A percentile compares a stretch with the other conserved stretches of the same genome.
phyloP scores from a whole-genome alignment of 2,113 vertebrate genomes.

The Naja naja region DNA sequence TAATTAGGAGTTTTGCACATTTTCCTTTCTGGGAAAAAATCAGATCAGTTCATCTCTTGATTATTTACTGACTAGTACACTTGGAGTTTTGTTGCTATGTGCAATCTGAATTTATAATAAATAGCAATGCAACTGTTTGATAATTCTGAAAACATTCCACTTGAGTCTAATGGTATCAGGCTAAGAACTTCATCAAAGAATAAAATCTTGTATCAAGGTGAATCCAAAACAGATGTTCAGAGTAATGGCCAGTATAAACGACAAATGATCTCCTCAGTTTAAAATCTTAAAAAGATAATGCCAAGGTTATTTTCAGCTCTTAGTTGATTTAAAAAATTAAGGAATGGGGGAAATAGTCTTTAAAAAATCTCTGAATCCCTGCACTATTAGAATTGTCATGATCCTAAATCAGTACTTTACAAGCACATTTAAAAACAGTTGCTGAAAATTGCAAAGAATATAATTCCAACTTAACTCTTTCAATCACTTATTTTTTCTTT shows the following conservation, averaged over 20 bases:
- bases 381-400: slow-evolving; percentile 36
- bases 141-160: neutral
- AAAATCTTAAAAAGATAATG: slow-evolving; percentile 51
- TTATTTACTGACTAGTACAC: neutral
- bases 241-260: slow-evolving; percentile 22
- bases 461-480: neutral
- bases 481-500: slow-evolving; percentile 1
- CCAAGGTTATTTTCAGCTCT: slow-evolving; percentile 54
- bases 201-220: slow-evolving; percentile 2
- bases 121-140: neutral
- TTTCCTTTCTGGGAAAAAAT: neutral
- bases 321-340: slow-evolving; percentile 54
- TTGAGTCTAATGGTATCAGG: neutral
- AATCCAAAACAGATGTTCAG: neutral
- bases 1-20: neutral
- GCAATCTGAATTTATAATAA: neutral
- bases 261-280: neutral
- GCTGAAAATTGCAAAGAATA: slow-evolving; percentile 5
- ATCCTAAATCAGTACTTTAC: slow-evolving; percentile 18
- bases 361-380: slow-evolving; percentile 53
- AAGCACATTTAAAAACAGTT: neutral
- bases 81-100: neutral
- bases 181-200: neutral
- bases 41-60: neutral
- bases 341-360: slow-evolving; percentile 45